These are phyloP conservation scores for Asbolus verrucosus DNA, from an alignment of 1,140 invertebrate genomes.

Conservation along the genomic window DNA sequence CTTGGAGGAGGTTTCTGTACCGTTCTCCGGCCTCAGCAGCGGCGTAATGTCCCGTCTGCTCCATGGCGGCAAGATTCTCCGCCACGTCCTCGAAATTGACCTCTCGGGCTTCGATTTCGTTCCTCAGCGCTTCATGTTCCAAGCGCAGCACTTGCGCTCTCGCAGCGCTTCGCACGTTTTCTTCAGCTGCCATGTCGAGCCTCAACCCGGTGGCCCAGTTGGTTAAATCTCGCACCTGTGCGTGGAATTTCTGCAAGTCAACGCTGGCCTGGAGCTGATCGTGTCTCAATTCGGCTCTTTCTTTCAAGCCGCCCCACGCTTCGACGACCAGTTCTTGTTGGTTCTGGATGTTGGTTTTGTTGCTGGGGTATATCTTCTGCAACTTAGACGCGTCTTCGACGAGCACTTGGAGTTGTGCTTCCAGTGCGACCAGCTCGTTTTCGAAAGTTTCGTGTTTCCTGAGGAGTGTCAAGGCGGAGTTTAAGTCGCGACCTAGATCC, in stretches of 20 bases:
- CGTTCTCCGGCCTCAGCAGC: conserved; percentile 83
- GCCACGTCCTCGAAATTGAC: conserved; percentile 85
- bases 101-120: conserved; percentile 95
- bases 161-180: conserved; percentile 87
- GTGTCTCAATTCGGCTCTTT: conserved; percentile 81
- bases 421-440: conserved; percentile 93
- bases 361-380: conserved; percentile 90
- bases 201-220: conserved; percentile 88
- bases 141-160: conserved; percentile 88
- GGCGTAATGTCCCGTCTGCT: conserved; percentile 85
- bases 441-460: conserved; percentile 94
- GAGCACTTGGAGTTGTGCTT: conserved; percentile 91
- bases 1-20: conserved; percentile 79
- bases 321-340: conserved; percentile 82
- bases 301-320: conserved; percentile 90
- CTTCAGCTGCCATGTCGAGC: conserved; percentile 83
- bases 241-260: conserved; percentile 88
- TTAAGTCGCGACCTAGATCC: conserved; percentile 88
- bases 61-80: conserved; percentile 85
- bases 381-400: conserved; percentile 92
- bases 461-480: conserved; percentile 86
- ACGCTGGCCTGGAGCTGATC: conserved; percentile 88
- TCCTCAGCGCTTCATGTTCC: conserved; percentile 91
- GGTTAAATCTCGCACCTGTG: conserved; percentile 86
- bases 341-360: conserved; percentile 83